Conservation (phyloP, 2,888 invertebrate species). For the Mythimna loreyi region DNA sequence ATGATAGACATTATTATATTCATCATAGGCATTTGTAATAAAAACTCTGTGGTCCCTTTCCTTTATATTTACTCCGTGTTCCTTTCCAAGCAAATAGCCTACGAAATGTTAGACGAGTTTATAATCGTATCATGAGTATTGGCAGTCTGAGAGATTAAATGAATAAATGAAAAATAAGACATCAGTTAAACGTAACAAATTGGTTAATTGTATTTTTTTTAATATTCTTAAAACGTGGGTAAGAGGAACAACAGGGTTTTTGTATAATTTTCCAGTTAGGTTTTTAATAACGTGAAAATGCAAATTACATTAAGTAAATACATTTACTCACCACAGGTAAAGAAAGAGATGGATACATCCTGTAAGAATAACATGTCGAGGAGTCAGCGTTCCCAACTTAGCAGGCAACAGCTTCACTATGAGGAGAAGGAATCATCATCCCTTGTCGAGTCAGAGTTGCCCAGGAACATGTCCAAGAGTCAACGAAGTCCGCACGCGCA, state of each 20-base stretch:
- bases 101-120: too few species aligned
- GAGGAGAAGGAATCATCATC: conserved; percentile 52
- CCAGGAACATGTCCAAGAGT: conserved; percentile 49
- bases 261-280: not conserved
- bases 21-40: too few species aligned
- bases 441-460: conserved; percentile 31
- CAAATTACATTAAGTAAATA: not conserved
- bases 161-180: too few species aligned
- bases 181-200: too few species aligned
- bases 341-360: conserved; percentile 68
- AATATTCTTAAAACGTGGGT: too few species aligned
- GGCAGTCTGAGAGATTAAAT: too few species aligned
- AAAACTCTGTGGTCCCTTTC: too few species aligned
- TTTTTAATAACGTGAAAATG: not conserved
- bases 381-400: conserved; percentile 40
- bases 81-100: too few species aligned
- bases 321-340: conserved; percentile 45
- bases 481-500: conserved; percentile 34
- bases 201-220: too few species aligned
- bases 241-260: too few species aligned
- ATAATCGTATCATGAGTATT: too few species aligned
- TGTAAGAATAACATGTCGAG: conserved; percentile 48
- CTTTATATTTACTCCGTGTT: too few species aligned
- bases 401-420: conserved; percentile 42
- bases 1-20: not conserved